phyloP scores from a whole-genome alignment of 1,140 invertebrate genomes.

The Halictus rubicundus region DNA sequence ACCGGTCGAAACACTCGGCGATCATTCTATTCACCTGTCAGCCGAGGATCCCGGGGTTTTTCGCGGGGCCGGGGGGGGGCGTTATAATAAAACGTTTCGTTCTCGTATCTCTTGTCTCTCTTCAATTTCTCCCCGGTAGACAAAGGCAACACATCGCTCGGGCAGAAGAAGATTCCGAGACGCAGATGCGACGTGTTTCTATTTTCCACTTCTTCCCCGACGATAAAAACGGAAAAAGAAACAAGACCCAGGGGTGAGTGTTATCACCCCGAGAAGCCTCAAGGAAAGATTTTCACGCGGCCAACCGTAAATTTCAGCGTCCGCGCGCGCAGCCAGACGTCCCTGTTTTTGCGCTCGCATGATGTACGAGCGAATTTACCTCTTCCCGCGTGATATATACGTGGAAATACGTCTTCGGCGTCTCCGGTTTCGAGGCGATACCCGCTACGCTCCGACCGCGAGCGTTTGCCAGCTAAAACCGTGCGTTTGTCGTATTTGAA shows the following conservation, averaged over 20 bases:
- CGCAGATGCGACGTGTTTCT: neutral
- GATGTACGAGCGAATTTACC: slow-evolving; percentile 29
- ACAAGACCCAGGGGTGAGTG: slow-evolving; percentile 4
- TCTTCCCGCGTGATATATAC: slow-evolving; percentile 11
- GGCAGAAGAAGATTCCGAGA: neutral
- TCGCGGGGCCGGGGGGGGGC: neutral
- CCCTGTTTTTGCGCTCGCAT: slow-evolving; percentile 32
- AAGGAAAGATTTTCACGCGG: neutral
- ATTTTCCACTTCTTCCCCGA: neutral
- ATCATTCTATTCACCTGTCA: slow-evolving; percentile 3
- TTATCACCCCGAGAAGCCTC: slow-evolving; percentile 10
- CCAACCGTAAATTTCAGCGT: slow-evolving; percentile 35
- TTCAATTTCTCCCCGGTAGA: neutral
- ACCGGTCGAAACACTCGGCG: neutral
- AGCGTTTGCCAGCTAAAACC: neutral
- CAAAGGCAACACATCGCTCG: neutral
- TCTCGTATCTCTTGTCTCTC: neutral
- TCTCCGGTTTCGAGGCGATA: neutral
- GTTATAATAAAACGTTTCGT: neutral
- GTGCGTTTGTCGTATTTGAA: too few relatives aligned
- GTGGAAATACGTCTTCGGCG: slow-evolving; percentile 16
- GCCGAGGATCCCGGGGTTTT: neutral
- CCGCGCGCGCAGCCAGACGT: slow-evolving; percentile 9
- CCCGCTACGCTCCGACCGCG: neutral
- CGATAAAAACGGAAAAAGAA: neutral